Evolutionary conservation across 1,140 invertebrate genomes (phyloP).

Genomic region (Oncopodura yosiiana): DNA sequence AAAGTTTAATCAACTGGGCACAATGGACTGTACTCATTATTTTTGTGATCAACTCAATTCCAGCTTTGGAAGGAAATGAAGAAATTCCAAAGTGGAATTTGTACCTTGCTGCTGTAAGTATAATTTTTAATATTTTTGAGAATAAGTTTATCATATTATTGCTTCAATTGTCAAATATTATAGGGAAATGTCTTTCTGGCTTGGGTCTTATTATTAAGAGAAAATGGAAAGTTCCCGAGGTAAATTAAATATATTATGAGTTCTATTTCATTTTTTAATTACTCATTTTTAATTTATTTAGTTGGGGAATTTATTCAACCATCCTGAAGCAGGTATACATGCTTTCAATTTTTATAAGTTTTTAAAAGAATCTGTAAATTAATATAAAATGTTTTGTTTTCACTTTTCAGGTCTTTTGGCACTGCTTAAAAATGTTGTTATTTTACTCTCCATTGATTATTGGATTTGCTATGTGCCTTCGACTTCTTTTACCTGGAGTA

Average conservation of each 20-base stretch:
- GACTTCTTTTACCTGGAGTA: constrained; percentile 24
- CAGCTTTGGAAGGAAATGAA: constrained; percentile 2
- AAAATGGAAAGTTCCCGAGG: constrained; percentile 18
- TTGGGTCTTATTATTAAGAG: constrained; percentile 20
- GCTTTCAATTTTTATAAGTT: not conserved
- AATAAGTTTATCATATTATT: too few species aligned
- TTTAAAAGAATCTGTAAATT: not conserved
- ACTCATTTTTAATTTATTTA: too few species aligned
- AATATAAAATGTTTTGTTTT: constrained; percentile 9
- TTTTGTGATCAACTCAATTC: constrained; percentile 11
- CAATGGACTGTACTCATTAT: constrained; percentile 11
- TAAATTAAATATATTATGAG: constrained; percentile 21
- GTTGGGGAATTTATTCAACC: too few species aligned
- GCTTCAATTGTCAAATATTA: too few species aligned
- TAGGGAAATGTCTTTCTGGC: constrained; percentile 19
- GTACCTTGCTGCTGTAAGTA: constrained; percentile 18
- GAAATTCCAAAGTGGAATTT: constrained; percentile 8
- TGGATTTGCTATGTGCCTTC: constrained; percentile 13
- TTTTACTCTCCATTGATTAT: constrained; percentile 22
- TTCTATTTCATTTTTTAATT: too few species aligned
- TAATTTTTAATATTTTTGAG: not conserved
- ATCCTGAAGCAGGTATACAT: constrained; percentile 3
- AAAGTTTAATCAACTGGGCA: constrained; percentile 3
- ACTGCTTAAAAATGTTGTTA: constrained; percentile 16
- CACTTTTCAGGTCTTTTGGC: constrained; percentile 12